Conservation (phyloP, 2,797 vertebrate species). For the Gallinago nigripennis region DNA sequence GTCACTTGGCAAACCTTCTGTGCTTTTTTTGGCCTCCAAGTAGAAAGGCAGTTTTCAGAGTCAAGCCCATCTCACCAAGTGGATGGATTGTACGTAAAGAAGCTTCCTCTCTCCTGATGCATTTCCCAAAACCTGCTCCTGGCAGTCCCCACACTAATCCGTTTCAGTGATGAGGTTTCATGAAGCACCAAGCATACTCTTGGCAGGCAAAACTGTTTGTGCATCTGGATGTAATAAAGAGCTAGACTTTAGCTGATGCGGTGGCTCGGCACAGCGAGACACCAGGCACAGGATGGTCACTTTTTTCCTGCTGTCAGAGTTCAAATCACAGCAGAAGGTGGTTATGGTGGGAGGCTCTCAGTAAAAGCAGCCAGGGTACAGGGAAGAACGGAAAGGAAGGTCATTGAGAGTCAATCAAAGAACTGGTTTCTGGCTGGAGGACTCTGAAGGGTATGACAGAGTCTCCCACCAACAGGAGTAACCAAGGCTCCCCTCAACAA, state of each 20-base stretch:
- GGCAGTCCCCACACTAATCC: neutral
- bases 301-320: neutral
- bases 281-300: neutral
- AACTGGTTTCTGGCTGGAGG: neutral
- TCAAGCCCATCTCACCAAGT: neutral
- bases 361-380: neutral
- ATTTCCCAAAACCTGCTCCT: conserved; percentile 14
- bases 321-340: conserved; percentile 29
- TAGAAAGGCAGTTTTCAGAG: conserved; percentile 1
- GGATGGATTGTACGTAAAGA: neutral
- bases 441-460: neutral
- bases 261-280: conserved; percentile 25
- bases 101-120: neutral
- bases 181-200: conserved; percentile 6
- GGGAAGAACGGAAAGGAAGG: neutral
- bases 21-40: neutral
- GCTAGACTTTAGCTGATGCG: conserved; percentile 18
- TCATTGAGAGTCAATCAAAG: neutral
- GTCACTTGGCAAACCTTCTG: neutral
- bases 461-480: neutral
- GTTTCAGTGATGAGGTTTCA: conserved; percentile 26
- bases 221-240: conserved; percentile 67
- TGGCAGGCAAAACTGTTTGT: conserved; percentile 56
- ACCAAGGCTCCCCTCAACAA: neutral
- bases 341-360: neutral